Evolutionary conservation across 2,113 vertebrate species (phyloP), one percentile per base, ranked within the genome.

Genomic region (Menidia beryllina): DNA sequence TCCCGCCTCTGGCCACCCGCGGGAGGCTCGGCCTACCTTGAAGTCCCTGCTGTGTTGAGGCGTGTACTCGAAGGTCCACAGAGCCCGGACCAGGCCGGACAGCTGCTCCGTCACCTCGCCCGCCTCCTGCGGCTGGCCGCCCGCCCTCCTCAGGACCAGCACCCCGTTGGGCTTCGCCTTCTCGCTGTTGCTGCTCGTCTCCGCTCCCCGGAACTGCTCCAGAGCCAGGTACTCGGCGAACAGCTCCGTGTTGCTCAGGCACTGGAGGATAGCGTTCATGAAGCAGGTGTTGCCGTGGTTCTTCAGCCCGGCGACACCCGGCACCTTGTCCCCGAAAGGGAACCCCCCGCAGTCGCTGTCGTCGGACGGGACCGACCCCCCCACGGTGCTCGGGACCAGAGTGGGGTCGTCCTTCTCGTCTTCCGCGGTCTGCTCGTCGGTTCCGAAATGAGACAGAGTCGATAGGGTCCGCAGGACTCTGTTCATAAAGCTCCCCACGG

Each of bases 201-300:
- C 86, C 0, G 63, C 92, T 11, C 90, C 92, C 45, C 89, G 92
- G 91, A 95, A 99, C 89, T 96, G 96, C 89, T 96, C 95, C 85
- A 99, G 85, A 2, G 95, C 96, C 88, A 99, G 93, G 89, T 96
- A 97, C 92, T 98, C 97, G 0, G 97, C 96, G 83, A 99, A 97
- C 24, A 98, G 95, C 91, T 99, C 97, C 50, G 97, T 99, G 95
- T 99, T 99, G 93, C 96, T 98, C 86, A 99, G 94, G 86, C 97
- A 99, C 94, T 99, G 97, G 81, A 99, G 91, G 87, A 97, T 95
- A 55, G 97, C 97, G 93, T 99, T 98, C 97, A 99, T 98, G 93
- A 99, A 99, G 93, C 97, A 99, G 89, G 97, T 99, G 95, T 99
- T 99, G 51, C 97, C 97, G 91, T 99, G 97, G 92, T 99, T 98